Conservation (phyloP, 2,113 vertebrate genomes). For the Xenus cinereus region DNA sequence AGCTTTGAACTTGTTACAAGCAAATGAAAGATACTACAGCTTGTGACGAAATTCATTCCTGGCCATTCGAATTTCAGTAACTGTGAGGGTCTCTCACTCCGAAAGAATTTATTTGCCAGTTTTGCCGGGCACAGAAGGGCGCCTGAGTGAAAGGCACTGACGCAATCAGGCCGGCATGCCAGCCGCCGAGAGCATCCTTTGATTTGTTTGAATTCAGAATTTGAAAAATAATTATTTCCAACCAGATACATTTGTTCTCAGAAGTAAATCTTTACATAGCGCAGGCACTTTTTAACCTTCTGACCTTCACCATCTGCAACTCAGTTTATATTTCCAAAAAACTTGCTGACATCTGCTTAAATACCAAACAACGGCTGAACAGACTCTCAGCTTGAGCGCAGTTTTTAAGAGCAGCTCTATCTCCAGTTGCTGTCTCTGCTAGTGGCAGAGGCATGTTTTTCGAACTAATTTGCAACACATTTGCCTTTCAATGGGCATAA, state of each 20-base stretch:
- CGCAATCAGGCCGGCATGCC: rapidly evolving
- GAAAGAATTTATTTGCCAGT: neutral
- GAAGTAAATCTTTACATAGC: constrained; percentile 15
- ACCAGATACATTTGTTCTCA: neutral
- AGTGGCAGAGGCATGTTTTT: neutral
- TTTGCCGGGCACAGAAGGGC: neutral
- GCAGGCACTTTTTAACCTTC: neutral
- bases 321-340: constrained; percentile 14
- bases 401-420: neutral
- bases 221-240: neutral
- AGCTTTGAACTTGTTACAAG: neutral
- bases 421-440: neutral
- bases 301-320: constrained; percentile 4
- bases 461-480: neutral
- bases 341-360: constrained; percentile 4
- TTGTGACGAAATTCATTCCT: neutral
- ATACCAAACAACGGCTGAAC: neutral
- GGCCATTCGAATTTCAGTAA: neutral
- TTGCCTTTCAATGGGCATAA: neutral
- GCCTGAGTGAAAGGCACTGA: neutral
- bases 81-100: neutral
- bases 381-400: neutral
- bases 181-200: neutral
- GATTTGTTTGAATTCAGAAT: neutral
- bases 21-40: neutral